phyloP scores from a whole-genome alignment of 2,888 invertebrate species.

The Malthinus flaveolus region DNA sequence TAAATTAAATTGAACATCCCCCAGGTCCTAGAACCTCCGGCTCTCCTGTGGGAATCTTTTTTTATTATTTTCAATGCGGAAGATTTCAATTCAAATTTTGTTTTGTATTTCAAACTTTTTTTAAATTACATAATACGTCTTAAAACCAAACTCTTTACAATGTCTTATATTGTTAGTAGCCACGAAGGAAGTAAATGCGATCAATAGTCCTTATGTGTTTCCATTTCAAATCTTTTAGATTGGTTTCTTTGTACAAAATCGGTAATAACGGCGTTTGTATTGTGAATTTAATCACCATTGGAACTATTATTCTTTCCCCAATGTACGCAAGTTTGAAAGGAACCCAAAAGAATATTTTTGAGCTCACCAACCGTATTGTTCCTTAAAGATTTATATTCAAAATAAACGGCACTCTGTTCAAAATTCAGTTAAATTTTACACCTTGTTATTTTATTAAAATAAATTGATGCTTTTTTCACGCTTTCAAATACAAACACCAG shows the following conservation, averaged over 20 bases:
- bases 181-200: conserved; percentile 18
- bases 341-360: conserved; percentile 2
- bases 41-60: too few relatives aligned
- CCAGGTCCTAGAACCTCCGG: too few relatives aligned
- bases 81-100: too few relatives aligned
- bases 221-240: conserved; percentile 18
- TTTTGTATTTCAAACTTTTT: too few relatives aligned
- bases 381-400: neutral
- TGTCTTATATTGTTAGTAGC: neutral
- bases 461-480: too few relatives aligned
- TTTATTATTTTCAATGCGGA: too few relatives aligned
- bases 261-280: conserved; percentile 13
- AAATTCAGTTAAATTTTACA: too few relatives aligned
- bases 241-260: conserved; percentile 18
- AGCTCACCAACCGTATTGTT: conserved; percentile 2
- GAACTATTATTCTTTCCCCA: conserved; percentile 12
- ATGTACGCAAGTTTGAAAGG: conserved; percentile 5
- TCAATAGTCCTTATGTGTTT: conserved; percentile 22
- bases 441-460: too few relatives aligned
- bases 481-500: too few relatives aligned
- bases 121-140: too few relatives aligned
- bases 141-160: too few relatives aligned
- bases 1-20: too few relatives aligned
- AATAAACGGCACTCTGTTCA: neutral
- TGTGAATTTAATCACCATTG: conserved; percentile 16